phyloP scores from a whole-genome alignment of 2,888 invertebrate genomes.

The Cephonodes hylas region DNA sequence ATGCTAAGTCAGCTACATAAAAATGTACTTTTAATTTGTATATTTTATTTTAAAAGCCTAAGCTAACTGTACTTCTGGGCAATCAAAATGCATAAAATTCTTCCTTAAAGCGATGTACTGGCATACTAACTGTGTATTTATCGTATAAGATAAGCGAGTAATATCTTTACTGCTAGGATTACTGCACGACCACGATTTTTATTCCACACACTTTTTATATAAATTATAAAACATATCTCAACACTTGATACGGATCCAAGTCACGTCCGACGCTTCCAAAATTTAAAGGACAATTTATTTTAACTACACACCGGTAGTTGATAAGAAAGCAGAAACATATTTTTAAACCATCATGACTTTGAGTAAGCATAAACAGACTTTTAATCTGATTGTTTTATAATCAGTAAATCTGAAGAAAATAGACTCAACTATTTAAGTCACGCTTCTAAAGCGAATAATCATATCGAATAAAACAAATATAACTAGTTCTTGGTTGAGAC shows the following conservation, averaged over 20 bases:
- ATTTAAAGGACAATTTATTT: too few species aligned
- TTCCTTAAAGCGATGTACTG: neutral
- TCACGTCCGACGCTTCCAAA: neutral
- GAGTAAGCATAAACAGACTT: too few species aligned
- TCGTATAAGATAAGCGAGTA: neutral
- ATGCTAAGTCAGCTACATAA: neutral
- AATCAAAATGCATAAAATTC: neutral
- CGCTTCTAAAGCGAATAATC: too few species aligned
- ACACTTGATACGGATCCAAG: neutral
- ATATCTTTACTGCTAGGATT: conserved; percentile 7
- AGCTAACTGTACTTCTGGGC: neutral
- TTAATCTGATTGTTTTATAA: too few species aligned
- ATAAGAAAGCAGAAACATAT: too few species aligned
- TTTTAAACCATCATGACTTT: too few species aligned
- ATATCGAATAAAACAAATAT: too few species aligned
- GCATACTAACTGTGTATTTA: neutral
- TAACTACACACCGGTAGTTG: too few species aligned
- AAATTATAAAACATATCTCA: neutral
- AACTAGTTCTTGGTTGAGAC: too few species aligned
- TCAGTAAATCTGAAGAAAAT: too few species aligned
- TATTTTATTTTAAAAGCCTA: neutral
- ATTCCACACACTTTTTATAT: neutral
- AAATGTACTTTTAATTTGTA: neutral
- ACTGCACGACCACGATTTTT: neutral
- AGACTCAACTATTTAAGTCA: too few species aligned